phyloP scores from a whole-genome alignment of 2,113 vertebrate genomes.

The Sapajus apella region DNA sequence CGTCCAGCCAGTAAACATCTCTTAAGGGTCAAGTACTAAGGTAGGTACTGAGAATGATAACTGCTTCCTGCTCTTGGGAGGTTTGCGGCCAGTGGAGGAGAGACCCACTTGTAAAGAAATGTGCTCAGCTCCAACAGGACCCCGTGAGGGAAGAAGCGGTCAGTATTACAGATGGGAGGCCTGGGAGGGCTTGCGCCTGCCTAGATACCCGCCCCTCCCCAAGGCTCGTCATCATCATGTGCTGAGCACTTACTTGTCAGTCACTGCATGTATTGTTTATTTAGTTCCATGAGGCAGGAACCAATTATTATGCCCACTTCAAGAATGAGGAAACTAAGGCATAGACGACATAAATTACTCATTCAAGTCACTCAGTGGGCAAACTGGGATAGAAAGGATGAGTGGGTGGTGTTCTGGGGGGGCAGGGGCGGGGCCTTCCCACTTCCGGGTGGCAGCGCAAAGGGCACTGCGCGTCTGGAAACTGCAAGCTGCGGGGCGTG shows the following conservation, averaged over 20 bases:
- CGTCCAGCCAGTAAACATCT: background rate
- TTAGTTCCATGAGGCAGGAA: background rate
- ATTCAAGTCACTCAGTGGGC: background rate
- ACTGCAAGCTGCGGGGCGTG: accelerated
- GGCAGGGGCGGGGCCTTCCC: background rate
- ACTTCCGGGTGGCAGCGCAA: background rate
- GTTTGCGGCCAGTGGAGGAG: background rate
- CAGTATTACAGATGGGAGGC: accelerated
- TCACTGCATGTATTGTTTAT: background rate
- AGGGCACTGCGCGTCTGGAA: background rate
- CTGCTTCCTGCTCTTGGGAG: background rate
- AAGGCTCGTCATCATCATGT: background rate
- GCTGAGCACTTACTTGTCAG: accelerated
- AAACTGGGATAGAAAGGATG: background rate
- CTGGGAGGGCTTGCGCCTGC: accelerated
- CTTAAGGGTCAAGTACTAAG: too few species aligned
- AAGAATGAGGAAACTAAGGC: background rate
- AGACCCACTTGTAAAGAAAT: background rate
- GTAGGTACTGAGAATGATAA: background rate
- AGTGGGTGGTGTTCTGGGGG: background rate
- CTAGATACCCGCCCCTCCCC: background rate
- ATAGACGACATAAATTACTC: background rate
- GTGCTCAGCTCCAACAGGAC: background rate
- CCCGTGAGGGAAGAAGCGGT: accelerated
- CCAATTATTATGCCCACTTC: background rate